Evolutionary conservation across 2,888 invertebrate species (phyloP), one percentile per base, ranked within the genome.

Genomic region (Stratiomys singularior): DNA sequence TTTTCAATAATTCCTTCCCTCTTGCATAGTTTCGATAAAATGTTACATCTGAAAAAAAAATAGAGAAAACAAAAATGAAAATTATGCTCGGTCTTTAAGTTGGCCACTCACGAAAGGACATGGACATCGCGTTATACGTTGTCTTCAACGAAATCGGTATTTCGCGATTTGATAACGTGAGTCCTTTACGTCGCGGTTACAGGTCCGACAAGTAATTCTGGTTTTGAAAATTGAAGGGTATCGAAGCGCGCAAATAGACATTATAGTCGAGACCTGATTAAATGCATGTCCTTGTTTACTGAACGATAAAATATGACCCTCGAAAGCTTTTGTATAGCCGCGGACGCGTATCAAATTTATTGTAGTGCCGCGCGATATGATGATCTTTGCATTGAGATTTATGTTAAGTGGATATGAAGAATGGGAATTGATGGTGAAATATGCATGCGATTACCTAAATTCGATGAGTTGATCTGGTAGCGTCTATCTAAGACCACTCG

Each of bases 301-400:
- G 74, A 74, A 74, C 58, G 60, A 74, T 74, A 74, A 74, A 58
- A 74, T 74, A 74, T 74, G 60, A 74, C 74, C 74, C 60, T 74
- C 18, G 58, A 23, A 74, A 1, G 60, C 37, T 46, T 46, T 69
- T 69, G 69, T 69, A 7, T 69, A 1, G 30, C 74, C 37, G 5
- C n/a, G 74, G 23, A 74, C 37, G 74, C 74, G 60, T 74, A 37
- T 58, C 74, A 74, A 74, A 74, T 74, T 74, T n/a, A 27, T 9
- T 69, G 15, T 25, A 69, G 47, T 44, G 69, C 13, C 21, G 23
- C 44, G 9, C 44, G 27, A 66, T 37, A 37, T 66, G 66, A 66
- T 18, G 1, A 37, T 37, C 44, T 66, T 52, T 52, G 52, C 52
- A 52, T 52, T 52, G 52, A 52, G 4, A 52, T n/a, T 52, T 18